phyloP scores from a whole-genome alignment of 2,888 invertebrate species.

The Brachyopa scutellaris region DNA sequence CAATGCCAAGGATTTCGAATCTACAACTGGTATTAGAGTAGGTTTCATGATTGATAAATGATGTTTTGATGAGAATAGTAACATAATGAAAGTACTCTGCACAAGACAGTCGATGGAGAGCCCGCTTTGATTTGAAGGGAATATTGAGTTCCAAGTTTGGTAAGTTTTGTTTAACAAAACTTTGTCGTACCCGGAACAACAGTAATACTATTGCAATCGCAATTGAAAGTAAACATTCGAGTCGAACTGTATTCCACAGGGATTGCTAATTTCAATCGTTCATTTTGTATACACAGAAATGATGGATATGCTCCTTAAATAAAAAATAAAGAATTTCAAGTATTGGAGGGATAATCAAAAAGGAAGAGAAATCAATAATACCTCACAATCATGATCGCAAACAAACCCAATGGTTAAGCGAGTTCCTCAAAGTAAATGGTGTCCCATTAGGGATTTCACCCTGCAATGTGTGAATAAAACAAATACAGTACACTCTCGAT shows the following conservation, averaged over 20 bases:
- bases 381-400: no score
- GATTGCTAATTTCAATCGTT: slow-evolving; percentile 7
- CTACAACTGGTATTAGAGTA: slow-evolving; percentile 28
- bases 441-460: no score
- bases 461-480: no score
- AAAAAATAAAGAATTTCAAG: no score
- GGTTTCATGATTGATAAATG: slow-evolving; percentile 45
- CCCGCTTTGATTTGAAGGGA: neutral
- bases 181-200: slow-evolving; percentile 17
- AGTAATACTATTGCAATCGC: neutral
- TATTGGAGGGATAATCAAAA: no score
- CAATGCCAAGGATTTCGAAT: slow-evolving; percentile 1
- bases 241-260: neutral
- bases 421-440: no score
- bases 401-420: no score
- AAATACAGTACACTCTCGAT: no score
- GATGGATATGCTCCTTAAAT: no score
- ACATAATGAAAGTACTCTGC: slow-evolving; percentile 6
- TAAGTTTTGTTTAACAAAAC: neutral
- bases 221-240: neutral
- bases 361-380: no score
- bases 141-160: slow-evolving; percentile 9
- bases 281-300: neutral
- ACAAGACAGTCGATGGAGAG: neutral
- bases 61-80: slow-evolving; percentile 36